Conservation (phyloP, 2,113 vertebrate genomes). For the Sula dactylatra region DNA sequence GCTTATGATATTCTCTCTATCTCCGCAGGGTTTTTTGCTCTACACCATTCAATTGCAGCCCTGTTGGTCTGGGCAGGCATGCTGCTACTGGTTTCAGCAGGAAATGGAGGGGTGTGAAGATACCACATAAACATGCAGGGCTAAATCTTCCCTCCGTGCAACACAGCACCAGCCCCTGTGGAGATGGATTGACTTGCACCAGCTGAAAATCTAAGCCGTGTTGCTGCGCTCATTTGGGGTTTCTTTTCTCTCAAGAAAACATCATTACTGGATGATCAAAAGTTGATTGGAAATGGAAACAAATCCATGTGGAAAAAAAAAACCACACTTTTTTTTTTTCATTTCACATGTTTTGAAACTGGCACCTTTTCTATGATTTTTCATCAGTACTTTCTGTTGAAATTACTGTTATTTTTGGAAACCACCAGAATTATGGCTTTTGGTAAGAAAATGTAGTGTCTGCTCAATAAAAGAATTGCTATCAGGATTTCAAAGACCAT, state of each 20-base stretch:
- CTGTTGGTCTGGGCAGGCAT: background rate
- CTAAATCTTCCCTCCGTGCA: background rate
- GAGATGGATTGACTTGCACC: background rate
- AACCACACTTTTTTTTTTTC: background rate
- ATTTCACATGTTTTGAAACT: background rate
- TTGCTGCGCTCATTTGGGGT: background rate
- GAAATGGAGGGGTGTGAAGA: background rate
- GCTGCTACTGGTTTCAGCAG: background rate
- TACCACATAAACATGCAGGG: background rate
- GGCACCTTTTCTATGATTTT: background rate
- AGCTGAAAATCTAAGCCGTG: background rate
- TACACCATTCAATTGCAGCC: background rate
- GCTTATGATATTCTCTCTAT: background rate
- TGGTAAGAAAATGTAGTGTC: background rate
- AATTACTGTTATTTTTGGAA: background rate
- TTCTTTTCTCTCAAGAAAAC: background rate
- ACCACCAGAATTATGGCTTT: background rate
- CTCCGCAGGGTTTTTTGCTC: conserved; percentile 2
- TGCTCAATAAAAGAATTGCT: background rate
- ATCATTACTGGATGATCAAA: background rate
- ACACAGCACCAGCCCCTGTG: background rate
- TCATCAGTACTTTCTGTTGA: background rate
- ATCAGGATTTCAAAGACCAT: background rate
- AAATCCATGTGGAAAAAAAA: background rate
- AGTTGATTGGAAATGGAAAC: background rate